Evolutionary conservation across 2,888 invertebrate species (phyloP).

Genomic region (Tipula lateralis): DNA sequence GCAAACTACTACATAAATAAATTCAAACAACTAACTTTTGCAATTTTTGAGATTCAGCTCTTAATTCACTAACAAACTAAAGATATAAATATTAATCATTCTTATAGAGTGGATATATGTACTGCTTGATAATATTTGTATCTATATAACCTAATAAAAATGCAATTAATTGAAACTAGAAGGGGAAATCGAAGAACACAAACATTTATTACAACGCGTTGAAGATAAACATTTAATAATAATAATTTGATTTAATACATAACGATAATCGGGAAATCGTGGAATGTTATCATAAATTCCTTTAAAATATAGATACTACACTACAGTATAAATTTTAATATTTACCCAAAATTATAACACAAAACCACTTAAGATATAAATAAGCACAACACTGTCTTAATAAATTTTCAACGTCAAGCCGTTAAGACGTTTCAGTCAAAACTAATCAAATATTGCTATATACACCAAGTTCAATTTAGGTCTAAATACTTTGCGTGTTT

Average conservation of each 20-base stretch:
- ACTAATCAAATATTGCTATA: background rate
- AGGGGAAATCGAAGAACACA: background rate
- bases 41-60: no score
- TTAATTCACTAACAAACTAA: no score
- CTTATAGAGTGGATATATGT: no score
- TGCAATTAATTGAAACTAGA: no score
- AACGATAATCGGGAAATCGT: background rate
- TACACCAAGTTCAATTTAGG: no score
- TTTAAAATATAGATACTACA: background rate
- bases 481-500: no score
- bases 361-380: background rate
- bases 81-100: no score
- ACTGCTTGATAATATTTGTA: no score
- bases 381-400: background rate
- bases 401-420: background rate
- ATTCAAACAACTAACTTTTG: no score
- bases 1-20: no score
- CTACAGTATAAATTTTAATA: background rate
- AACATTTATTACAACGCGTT: background rate
- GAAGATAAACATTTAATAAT: background rate
- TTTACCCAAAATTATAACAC: background rate
- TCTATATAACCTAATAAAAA: no score
- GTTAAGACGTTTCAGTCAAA: background rate
- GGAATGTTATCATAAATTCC: background rate
- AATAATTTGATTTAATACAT: background rate